Evolutionary conservation across 2,797 vertebrate genomes (phyloP).

Genomic region (Hippopotamyrus pictus): DNA sequence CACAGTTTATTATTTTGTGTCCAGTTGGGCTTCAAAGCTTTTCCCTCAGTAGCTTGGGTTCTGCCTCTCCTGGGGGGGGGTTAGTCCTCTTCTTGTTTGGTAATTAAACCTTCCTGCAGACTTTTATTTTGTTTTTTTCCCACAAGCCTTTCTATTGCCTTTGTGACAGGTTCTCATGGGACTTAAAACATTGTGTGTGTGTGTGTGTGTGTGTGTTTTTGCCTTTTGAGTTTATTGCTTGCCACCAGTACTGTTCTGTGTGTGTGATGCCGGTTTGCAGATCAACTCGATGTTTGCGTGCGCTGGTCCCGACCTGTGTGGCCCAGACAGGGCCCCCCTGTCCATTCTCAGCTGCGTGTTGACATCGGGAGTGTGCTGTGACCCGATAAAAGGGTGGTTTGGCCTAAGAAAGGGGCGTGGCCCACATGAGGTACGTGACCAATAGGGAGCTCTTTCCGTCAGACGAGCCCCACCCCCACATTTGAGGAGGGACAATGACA

Average conservation of each 20-base stretch:
- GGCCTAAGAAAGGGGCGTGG: background rate
- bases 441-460: background rate
- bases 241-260: background rate
- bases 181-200: background rate
- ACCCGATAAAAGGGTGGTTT: background rate
- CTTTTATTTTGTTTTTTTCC: background rate
- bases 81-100: background rate
- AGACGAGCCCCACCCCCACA: background rate
- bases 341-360: background rate
- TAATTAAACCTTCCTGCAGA: background rate
- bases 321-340: background rate
- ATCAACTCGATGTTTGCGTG: background rate
- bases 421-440: background rate
- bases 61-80: background rate
- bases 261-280: background rate
- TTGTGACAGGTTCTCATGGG: background rate
- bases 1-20: background rate
- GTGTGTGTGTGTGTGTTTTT: background rate
- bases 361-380: background rate
- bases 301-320: background rate
- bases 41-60: background rate
- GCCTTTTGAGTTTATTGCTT: background rate
- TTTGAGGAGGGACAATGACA: background rate
- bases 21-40: background rate
- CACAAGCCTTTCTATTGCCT: background rate